phyloP scores from a whole-genome alignment of 2,888 invertebrate genomes.

The Agrilus biguttatus region DNA sequence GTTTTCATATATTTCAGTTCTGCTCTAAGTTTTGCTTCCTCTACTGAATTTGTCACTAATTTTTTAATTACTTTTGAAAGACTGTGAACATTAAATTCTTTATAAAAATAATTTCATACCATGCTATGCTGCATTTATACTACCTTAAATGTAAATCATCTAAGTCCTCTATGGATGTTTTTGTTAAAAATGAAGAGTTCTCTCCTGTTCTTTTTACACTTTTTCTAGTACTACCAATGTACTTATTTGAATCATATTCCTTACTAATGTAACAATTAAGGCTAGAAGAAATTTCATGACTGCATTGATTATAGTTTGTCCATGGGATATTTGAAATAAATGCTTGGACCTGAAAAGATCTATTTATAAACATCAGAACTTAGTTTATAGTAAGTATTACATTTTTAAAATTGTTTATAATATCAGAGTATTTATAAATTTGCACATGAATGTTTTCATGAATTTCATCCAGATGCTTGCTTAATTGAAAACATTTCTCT shows the following conservation, averaged over 20 bases:
- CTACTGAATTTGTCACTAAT: slow-evolving; percentile 40
- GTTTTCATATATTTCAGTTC: slow-evolving; percentile 34
- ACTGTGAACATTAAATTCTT: slow-evolving; percentile 29
- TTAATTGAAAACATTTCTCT: slow-evolving; percentile 13
- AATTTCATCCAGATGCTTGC: slow-evolving; percentile 15
- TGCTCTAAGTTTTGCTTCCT: slow-evolving; percentile 38
- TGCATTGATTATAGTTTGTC: too few species aligned
- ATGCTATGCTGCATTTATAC: neutral
- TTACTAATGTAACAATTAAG: too few species aligned
- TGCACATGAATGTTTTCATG: slow-evolving; percentile 15
- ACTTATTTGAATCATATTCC: too few species aligned
- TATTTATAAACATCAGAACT: neutral
- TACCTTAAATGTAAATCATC: slow-evolving; percentile 4
- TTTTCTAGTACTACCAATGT: too few species aligned
- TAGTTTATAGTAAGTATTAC: slow-evolving; percentile 1
- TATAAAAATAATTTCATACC: slow-evolving; percentile 1
- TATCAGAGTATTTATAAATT: slow-evolving; percentile 14
- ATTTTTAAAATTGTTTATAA: slow-evolving; percentile 14
- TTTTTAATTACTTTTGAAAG: slow-evolving; percentile 40
- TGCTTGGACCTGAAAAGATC: neutral
- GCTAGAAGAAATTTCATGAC: too few species aligned
- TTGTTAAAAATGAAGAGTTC: neutral
- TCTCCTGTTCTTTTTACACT: too few species aligned
- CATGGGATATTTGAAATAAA: neutral
- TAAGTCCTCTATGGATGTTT: neutral